Evolutionary conservation across 37 sponge, comb jelly and placozoan species (phyloP), one percentile per base, ranked within the genome.

Genomic region (Haliclona indistincta): DNA sequence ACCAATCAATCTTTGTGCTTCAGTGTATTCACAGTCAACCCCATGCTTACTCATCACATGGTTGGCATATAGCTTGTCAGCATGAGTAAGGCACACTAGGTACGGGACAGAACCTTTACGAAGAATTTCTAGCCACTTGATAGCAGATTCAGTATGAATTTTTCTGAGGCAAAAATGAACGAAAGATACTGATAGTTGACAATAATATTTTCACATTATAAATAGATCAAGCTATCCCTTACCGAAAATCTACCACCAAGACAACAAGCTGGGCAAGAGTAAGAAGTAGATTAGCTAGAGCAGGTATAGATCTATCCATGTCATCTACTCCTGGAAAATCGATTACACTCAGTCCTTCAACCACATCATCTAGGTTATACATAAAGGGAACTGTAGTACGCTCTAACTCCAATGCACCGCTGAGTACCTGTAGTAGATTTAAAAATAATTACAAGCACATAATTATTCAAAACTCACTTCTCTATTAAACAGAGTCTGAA

Each of bases 321-420:
- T 82, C 83, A 74, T 82, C 75, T 3, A 82, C 75, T 56, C 83
- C 83, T 41, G 83, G 83, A 42, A 82, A 82, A 61, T 82, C 83
- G 37, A 74, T 66, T 4, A 82, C 68, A 66, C 74, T 74, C 44
- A 82, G 13, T 45, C 51, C 75, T 20, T 73, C 68, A 2, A 82
- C 40, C 15, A 54, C 60, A 38, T 45, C 67, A 8, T 65, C 83
- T 26, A 74, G 41, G 53, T 74, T 82, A 54, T 82, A 82, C 37
- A 82, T n/a, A 82, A 82, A 82, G 3, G 83, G 75, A 4, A 82
- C 75, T 39, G 69, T 66, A 26, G 83, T 82, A 26, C 83, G 67
- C 42, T 65, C 64, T 15, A 52, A 45, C 40, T 71, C 65, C 30
- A 39, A 52, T 11, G 83, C 65, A 28, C 83, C 83, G 6, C 51